Conservation (phyloP, 2,888 invertebrate species). For the Oscheius sp. region DNA sequence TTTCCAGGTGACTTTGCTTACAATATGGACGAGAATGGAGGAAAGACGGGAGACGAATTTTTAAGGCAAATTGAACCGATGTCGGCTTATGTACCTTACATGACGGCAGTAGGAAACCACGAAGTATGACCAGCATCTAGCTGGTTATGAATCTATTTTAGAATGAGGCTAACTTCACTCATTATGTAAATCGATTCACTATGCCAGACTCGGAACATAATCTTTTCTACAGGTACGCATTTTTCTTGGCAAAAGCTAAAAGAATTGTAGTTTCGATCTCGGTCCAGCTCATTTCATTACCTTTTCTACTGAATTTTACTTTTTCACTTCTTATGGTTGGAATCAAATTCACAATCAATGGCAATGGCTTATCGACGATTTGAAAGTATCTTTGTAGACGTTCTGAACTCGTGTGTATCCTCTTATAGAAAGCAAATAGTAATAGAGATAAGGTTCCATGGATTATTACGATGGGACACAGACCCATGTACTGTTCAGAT, state of each 20-base stretch:
- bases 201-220: constrained; percentile 79
- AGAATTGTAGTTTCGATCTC: constrained; percentile 80
- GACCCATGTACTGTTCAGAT: constrained; percentile 92
- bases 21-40: constrained; percentile 85
- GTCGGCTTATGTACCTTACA: constrained; percentile 87
- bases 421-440: constrained; percentile 55
- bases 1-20: constrained; percentile 90
- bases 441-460: constrained; percentile 76
- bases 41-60: constrained; percentile 86
- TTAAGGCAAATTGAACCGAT: constrained; percentile 86
- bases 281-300: constrained; percentile 90
- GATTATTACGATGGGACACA: constrained; percentile 85
- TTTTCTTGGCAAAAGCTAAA: background rate
- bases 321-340: constrained; percentile 86
- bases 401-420: background rate
- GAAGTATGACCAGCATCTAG: constrained; percentile 73
- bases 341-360: constrained; percentile 75
- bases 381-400: constrained; percentile 30
- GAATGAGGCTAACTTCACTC: constrained; percentile 78
- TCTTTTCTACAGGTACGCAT: constrained; percentile 66
- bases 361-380: constrained; percentile 64
- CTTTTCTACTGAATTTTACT: constrained; percentile 92
- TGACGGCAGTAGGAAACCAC: constrained; percentile 80
- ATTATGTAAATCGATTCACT: constrained; percentile 88
- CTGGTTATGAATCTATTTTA: background rate